These are phyloP conservation scores for Anastrepha obliqua DNA, from an alignment of 1,140 invertebrate species.

Conservation along the genomic window DNA sequence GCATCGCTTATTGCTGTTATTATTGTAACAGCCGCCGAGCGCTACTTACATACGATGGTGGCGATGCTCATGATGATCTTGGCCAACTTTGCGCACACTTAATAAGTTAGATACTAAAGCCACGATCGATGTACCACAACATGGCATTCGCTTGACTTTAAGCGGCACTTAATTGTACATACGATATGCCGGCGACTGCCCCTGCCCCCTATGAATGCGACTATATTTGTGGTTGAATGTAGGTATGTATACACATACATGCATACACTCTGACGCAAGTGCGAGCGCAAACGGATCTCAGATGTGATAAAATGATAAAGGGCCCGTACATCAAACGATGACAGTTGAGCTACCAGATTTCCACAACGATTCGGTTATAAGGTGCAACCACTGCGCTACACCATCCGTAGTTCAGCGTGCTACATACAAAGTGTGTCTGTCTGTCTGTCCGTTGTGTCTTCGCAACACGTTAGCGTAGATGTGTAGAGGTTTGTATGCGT, in stretches of 20 bases:
- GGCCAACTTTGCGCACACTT: conserved; percentile 21
- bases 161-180: conserved; percentile 25
- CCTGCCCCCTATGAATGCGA: background rate
- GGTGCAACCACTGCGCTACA: conserved; percentile 59
- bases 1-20: background rate
- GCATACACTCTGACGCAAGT: conserved; percentile 47
- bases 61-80: conserved; percentile 28
- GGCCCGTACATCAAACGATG: conserved; percentile 73
- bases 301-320: conserved; percentile 73
- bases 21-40: background rate
- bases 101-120: conserved; percentile 40
- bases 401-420: conserved; percentile 51
- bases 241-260: background rate
- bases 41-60: background rate
- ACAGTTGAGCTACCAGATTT: conserved; percentile 73
- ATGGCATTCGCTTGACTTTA: conserved; percentile 29
- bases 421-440: background rate
- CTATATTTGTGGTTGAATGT: background rate
- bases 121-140: conserved; percentile 39
- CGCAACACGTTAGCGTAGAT: background rate
- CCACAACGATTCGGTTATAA: conserved; percentile 45
- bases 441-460: background rate
- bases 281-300: conserved; percentile 56
- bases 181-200: background rate
- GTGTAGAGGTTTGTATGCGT: background rate